These are phyloP conservation scores for Lepidurus arcticus DNA, from an alignment of 1,140 invertebrate genomes.

Conservation along the genomic window DNA sequence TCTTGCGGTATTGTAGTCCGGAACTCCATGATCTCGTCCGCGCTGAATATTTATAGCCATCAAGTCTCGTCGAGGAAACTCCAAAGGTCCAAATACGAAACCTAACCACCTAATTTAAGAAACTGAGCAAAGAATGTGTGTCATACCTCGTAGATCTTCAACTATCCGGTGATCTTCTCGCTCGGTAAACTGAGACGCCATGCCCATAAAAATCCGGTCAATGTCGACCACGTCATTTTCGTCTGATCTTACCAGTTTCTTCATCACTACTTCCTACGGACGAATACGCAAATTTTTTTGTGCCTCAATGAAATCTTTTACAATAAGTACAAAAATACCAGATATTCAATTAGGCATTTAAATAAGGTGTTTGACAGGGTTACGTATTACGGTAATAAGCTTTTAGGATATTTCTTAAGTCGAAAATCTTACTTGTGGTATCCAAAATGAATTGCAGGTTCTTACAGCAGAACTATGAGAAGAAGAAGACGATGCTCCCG, in stretches of 20 bases:
- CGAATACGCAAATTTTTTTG: neutral
- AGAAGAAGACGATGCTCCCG: constrained; percentile 24
- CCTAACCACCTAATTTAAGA: constrained; percentile 40
- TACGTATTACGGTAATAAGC: too few relatives aligned
- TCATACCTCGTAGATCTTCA: constrained; percentile 56
- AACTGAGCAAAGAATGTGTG: neutral
- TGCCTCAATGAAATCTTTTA: constrained; percentile 25
- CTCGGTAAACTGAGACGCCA: constrained; percentile 59
- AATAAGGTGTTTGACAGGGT: constrained; percentile 33
- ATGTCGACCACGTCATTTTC: constrained; percentile 45
- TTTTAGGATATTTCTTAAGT: constrained; percentile 37
- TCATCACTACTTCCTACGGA: constrained; percentile 30
- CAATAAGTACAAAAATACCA: neutral
- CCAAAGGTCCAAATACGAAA: constrained; percentile 59
- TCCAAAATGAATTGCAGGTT: constrained; percentile 63
- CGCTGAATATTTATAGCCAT: constrained; percentile 63
- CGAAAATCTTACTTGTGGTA: constrained; percentile 47
- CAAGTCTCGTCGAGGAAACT: constrained; percentile 61
- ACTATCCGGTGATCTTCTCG: constrained; percentile 59
- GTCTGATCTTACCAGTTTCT: neutral
- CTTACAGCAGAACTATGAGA: constrained; percentile 46
- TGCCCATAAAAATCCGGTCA: constrained; percentile 55
- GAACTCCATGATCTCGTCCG: constrained; percentile 60
- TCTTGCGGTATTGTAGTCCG: constrained; percentile 59
- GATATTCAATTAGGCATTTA: constrained; percentile 34